Base-by-base conservation (phyloP, 2,113 vertebrate species). In the Lynx canadensis region DNA sequence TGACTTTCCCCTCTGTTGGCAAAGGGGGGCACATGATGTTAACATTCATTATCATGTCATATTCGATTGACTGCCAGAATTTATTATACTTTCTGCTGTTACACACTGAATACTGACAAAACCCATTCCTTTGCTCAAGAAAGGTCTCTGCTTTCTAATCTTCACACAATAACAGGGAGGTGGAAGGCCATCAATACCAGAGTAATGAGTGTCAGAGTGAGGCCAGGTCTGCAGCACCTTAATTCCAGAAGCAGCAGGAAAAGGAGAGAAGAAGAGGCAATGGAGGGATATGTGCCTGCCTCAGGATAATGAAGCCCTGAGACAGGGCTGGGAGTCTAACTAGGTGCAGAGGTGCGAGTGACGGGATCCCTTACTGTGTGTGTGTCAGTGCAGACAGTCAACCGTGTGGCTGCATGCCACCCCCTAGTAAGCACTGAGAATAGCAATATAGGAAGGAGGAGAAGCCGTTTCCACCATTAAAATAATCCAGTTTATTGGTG, bases 21-120 rank as follows among this genome's bases (percentile, higher is more conserved):
- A 27, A 95, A 98, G 98, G 97, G 98, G 98, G 27, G 94, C 98
- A 68, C 96, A 33, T 12, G 98, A 97, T 98, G 98, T 98, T 99
- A 98, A 98, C 98, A 97, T 98, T 98, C 98, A 98, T 99, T 99
- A 98, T 98, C 98, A 95, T 98, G 98, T 98, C 98, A 98, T 98
- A 98, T 97, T 98, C 97, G 97, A 98, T 98, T 95, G 98, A 96
- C 97, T 99, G 98, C 98, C 98, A 98, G 98, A 88, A 98, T 96
- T 79, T 98, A 98, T 98, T 98, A 98, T 50, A 80, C 88, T 97
- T 90, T 82, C 98, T 97, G 95, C 98, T 18, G 93, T 87, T 97
- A 98, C 80, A 57, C 60, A 29, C 91, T 2, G 95, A 96, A 92
- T 55, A 13, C 98, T 98, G 98, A 98, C 98, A 99, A 97, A 98